Percentiles rank a stretch among this genome's conserved stretches.
Evolutionary conservation across 2,888 invertebrate genomes (phyloP).

Genomic region (Spisula subtruncata): DNA sequence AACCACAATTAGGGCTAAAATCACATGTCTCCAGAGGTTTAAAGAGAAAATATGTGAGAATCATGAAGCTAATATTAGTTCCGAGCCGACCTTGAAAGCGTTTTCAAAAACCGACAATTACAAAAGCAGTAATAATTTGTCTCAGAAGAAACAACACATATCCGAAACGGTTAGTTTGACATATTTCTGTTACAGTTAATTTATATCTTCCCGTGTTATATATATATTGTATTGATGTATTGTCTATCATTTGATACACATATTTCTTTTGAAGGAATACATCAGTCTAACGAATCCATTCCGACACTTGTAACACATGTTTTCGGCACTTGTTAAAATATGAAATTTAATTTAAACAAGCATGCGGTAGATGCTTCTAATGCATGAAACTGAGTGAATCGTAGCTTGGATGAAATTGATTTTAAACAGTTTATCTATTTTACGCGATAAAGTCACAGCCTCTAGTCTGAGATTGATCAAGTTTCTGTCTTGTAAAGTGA

Average conservation of each 20-base stretch:
- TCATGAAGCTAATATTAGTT: not conserved
- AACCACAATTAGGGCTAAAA: too few species aligned
- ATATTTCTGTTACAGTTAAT: not conserved
- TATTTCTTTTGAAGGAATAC: too few species aligned
- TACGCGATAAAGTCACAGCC: not conserved
- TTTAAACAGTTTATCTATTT: not conserved
- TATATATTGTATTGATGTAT: too few species aligned
- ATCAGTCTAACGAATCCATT: not conserved
- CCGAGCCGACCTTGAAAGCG: not conserved
- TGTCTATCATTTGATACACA: too few species aligned
- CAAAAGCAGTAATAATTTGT: not conserved
- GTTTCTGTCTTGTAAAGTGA: not conserved
- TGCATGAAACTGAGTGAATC: not conserved
- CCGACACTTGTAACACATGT: not conserved
- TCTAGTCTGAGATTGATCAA: not conserved
- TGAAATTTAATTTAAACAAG: not conserved
- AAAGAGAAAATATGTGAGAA: too few species aligned
- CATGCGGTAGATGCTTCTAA: not conserved
- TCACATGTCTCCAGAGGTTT: too few species aligned
- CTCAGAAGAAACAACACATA: not conserved
- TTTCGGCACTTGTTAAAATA: not conserved
- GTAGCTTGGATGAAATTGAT: not conserved
- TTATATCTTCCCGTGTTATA: not conserved
- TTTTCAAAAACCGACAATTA: not conserved
- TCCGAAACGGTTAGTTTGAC: not conserved